A percentile compares a stretch with the other conserved stretches of the same genome.
These are phyloP conservation scores for Limenitis camilla DNA, from an alignment of 2,888 invertebrate genomes.

Conservation along the genomic window DNA sequence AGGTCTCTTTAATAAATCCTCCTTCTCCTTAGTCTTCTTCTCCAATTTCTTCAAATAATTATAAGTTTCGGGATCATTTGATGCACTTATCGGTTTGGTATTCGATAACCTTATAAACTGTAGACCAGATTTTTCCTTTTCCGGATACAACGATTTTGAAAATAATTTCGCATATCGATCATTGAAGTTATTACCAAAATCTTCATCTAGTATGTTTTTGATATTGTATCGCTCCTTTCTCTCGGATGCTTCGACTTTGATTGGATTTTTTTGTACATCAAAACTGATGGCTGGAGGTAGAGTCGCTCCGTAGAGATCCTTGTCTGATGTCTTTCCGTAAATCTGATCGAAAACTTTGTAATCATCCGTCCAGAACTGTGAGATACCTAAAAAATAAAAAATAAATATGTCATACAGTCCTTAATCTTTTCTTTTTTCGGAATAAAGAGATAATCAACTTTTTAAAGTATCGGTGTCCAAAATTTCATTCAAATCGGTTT, in stretches of 20 bases:
- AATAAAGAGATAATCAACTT: too few relatives aligned
- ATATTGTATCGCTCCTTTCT: conserved; percentile 39
- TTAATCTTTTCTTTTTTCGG: too few relatives aligned
- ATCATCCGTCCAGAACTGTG: conserved; percentile 63
- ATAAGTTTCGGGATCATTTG: conserved; percentile 54
- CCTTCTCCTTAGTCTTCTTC: conserved; percentile 34
- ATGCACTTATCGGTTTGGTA: conserved; percentile 50
- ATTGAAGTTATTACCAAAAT: conserved; percentile 33
- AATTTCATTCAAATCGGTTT: too few relatives aligned
- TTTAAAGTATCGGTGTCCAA: too few relatives aligned
- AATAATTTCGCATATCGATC: conserved; percentile 39
- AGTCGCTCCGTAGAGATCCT: conserved; percentile 48
- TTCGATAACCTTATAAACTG: conserved; percentile 48
- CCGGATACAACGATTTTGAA: conserved; percentile 23
- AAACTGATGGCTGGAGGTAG: conserved; percentile 41
- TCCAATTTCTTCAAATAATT: conserved; percentile 55
- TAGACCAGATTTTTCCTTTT: conserved; percentile 32
- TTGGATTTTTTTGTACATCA: conserved; percentile 28
- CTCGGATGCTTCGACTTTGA: conserved; percentile 39
- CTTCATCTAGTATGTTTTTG: conserved; percentile 30
- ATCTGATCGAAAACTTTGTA: conserved; percentile 59
- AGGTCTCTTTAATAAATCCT: conserved; percentile 34
- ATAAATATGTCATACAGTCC: not conserved
- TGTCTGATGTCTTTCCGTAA: conserved; percentile 63
- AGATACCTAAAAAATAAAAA: conserved; percentile 40